Evolutionary conservation across 2,888 invertebrate species (phyloP).

Genomic region (Lottia gigantea): DNA sequence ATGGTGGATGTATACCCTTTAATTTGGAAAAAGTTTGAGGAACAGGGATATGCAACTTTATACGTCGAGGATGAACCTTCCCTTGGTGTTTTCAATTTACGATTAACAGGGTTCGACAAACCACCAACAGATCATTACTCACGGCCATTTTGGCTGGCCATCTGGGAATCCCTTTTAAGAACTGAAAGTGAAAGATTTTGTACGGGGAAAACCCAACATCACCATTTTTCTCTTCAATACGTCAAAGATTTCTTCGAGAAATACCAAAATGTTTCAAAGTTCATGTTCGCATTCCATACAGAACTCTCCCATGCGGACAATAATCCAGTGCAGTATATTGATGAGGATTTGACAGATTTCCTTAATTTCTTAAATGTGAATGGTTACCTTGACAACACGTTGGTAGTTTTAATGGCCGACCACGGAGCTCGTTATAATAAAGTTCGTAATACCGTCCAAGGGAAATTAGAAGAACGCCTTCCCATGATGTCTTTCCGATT

Average conservation of each 20-base stretch:
- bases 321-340: constrained; percentile 59
- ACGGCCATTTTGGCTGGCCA: constrained; percentile 62
- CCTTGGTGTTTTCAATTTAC: constrained; percentile 57
- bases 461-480: constrained; percentile 62
- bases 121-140: constrained; percentile 65
- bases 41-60: constrained; percentile 60
- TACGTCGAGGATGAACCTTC: constrained; percentile 63
- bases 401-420: constrained; percentile 60
- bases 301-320: constrained; percentile 61
- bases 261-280: constrained; percentile 55
- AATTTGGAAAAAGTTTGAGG: constrained; percentile 58
- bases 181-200: constrained; percentile 45
- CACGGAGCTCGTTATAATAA: constrained; percentile 60
- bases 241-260: constrained; percentile 55
- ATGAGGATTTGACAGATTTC: constrained; percentile 51
- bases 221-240: constrained; percentile 56
- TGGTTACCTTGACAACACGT: constrained; percentile 54
- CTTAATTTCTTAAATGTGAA: constrained; percentile 39
- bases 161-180: constrained; percentile 43
- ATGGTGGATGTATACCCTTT: constrained; percentile 55
- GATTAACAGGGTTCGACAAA: constrained; percentile 59
- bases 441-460: constrained; percentile 55
- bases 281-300: constrained; percentile 55
- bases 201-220: constrained; percentile 54
- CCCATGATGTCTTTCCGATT: constrained; percentile 60